A percentile compares a stretch with the other conserved stretches of the same genome.
Conservation (phyloP, 2,113 vertebrate species). For the Xenopus tropicalis region DNA sequence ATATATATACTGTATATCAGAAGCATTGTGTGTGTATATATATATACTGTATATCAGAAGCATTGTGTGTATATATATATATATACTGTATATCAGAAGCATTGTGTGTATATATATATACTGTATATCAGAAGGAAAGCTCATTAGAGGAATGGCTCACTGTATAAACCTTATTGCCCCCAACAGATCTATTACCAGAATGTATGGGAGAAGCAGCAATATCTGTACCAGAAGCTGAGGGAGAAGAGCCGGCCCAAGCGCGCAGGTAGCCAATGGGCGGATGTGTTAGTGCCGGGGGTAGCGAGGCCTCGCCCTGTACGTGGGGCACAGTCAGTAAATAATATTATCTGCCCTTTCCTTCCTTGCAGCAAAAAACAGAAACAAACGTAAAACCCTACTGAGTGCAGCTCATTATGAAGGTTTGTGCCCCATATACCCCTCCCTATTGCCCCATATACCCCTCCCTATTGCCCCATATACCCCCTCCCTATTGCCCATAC, state of each 20-base stretch:
- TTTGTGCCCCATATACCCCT: background rate
- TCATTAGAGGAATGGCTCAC: too few relatives aligned
- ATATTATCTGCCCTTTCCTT: too few relatives aligned
- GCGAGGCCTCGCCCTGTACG: too few relatives aligned
- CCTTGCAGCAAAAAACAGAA: background rate
- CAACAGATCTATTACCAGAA: conserved; percentile 29
- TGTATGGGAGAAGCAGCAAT: conserved; percentile 36
- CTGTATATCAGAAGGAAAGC: background rate
- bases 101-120: too few relatives aligned
- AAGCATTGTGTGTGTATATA: too few relatives aligned
- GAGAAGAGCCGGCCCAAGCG: conserved; percentile 18
- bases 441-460: background rate
- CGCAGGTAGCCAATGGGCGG: conserved; percentile 17
- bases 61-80: too few relatives aligned
- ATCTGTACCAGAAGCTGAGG: conserved; percentile 29
- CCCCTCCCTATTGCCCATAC: background rate
- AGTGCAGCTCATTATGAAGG: conserved; percentile 29
- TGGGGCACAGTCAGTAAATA: too few relatives aligned
- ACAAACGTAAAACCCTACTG: background rate
- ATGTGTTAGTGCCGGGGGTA: background rate
- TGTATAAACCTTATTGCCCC: too few relatives aligned
- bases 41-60: too few relatives aligned
- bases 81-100: too few relatives aligned
- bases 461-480: too few relatives aligned
- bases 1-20: too few relatives aligned